Base-by-base conservation (phyloP, 2,888 invertebrate genomes). In the Lepidochitona cinerea region DNA sequence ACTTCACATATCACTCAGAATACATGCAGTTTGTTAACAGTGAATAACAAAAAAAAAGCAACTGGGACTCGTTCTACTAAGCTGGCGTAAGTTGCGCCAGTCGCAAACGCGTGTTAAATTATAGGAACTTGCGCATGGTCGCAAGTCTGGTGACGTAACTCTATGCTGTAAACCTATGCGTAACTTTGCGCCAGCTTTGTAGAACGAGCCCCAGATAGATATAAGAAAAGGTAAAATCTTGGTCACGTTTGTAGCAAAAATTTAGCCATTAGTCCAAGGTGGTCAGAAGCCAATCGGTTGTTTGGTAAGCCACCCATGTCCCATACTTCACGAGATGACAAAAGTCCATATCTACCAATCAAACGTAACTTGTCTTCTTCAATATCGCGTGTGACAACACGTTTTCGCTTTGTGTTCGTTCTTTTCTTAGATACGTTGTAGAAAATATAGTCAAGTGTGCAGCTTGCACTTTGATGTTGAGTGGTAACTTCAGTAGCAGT, bases 371-470 rank as follows among this genome's bases (percentile, higher is more conserved):
- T 91, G 12, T 92, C 91, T 80, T 92, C 92, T 7, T 71, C 73
- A 33, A 83, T 68, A 37, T 78, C 67, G 29, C 65, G 70, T 5
- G 73, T 76, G 33, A 69, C 52, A 7, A 78, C 70, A 33, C 75
- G 73, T 5, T 71, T 69, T 7, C 68, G 26, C 18, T 75, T 64
- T 29, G 74, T 75, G 14, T 73, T 70, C 2, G 75, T 74, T 9
- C 76, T 59, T 26, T 76, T 80, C 26, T 72, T 70, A 0, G 68
- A 26, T 18, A 85, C 81, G 32, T 86, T 85, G 79, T 95, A 96
- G 90, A 97, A 96, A 76, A 98, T 96, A 88, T 97, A 97, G 91
- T 98, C 98, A 0, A 98, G 97, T 0, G 84, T 85, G 54, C 82
- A 82, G 6, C 80, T 81, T 6, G 94, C 95, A 70, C 94, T 91